Evolutionary conservation across 1,140 invertebrate species (phyloP), one percentile per base, ranked within the genome.

Genomic region (Drosophila ananassae): DNA sequence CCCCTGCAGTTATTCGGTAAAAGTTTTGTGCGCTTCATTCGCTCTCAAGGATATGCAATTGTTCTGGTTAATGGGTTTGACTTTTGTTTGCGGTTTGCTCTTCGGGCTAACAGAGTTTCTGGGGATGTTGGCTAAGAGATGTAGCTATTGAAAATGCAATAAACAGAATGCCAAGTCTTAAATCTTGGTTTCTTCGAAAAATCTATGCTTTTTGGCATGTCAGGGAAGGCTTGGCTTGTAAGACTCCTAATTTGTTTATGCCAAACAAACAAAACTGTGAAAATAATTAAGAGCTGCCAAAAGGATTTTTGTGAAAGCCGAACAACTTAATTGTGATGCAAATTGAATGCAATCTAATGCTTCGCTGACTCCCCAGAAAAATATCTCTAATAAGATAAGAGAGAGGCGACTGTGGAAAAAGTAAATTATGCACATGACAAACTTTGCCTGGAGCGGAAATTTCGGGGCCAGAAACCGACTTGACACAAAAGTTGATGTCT

Each of bases 401-500:
- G 60, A 71, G 55, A 77, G 61, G 24, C 59, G 44, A 34, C 44
- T 30, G 66, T 46, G 73, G 48, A 62, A 82, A 62, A 81, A 82
- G 81, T 82, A 73, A 67, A 67, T 68, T 77, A 79, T 81, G 77
- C 81, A 74, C 68, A 84, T 85, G 81, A 80, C 67, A 80, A 83
- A 83, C 64, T 83, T 84, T 46, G 53, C 34, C 61, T 34, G 44
- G 44, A 46, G 52, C 22, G 22, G 50, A 30, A 39, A 34, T 63
- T 63, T 64, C 25, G 56, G 60, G 47, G 52, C 54, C 62, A 60
- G 32, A 67, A 69, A 39, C 59, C 56, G 51, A 73, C 71, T 75
- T 77, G 75, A 78, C 69, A 82, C 64, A 77, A 85, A 82, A 87
- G 54, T 85, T 82, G 82, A 87, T 78, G 82, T 85, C 82, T 85